phyloP scores from a whole-genome alignment of 2,113 vertebrate species.

The Chloebia gouldiae region DNA sequence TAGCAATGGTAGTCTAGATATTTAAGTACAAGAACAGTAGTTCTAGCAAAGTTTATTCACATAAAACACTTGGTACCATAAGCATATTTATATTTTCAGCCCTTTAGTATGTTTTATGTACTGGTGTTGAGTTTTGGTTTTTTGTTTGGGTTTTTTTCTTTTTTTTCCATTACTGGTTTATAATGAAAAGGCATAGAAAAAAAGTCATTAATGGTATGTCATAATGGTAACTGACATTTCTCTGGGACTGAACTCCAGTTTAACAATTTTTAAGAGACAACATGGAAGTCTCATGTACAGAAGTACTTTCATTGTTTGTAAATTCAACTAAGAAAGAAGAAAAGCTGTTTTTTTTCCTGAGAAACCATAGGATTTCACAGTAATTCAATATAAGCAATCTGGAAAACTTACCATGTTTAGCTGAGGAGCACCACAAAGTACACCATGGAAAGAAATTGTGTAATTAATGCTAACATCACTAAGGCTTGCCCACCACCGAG shows the following conservation, averaged over 20 bases:
- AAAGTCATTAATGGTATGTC: neutral
- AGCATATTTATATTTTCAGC: neutral
- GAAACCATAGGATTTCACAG: neutral
- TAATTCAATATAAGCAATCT: neutral
- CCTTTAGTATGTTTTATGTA: neutral
- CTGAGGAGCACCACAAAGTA: slow-evolving; percentile 84
- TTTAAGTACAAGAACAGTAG: neutral
- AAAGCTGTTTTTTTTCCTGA: neutral
- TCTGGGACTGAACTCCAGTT: neutral
- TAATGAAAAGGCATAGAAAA: neutral
- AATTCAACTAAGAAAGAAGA: neutral
- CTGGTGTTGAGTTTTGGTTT: accelerated
- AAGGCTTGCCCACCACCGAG: slow-evolving; percentile 98
- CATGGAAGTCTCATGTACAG: neutral
- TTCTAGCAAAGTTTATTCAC: neutral
- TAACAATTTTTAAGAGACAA: neutral
- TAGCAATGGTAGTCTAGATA: neutral
- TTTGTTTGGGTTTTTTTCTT: neutral
- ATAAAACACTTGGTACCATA: neutral
- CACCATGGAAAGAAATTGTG: slow-evolving; percentile 90
- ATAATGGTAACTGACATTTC: neutral
- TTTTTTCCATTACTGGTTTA: neutral
- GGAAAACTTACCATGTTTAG: slow-evolving; percentile 88
- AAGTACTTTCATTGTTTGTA: neutral
- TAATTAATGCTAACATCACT: slow-evolving; percentile 94